phyloP scores from a whole-genome alignment of 2,113 vertebrate species.

The Indicator maculatus region DNA sequence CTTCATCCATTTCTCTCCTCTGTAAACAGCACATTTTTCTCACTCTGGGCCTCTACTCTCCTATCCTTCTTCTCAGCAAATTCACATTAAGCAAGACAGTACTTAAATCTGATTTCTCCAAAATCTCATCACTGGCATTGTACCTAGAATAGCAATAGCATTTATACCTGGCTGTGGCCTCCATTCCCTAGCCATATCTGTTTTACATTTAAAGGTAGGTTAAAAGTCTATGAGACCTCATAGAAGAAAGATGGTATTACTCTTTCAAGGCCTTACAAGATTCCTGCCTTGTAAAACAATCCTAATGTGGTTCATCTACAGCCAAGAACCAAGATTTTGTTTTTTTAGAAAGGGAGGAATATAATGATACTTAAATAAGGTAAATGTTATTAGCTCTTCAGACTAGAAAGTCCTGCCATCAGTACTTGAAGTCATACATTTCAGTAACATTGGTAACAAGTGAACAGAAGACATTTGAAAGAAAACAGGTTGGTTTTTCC shows the following conservation, averaged over 20 bases:
- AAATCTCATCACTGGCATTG: neutral
- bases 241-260: accelerated
- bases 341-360: neutral
- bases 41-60: neutral
- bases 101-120: accelerated
- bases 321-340: neutral
- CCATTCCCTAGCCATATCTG: neutral
- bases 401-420: neutral
- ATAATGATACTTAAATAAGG: neutral
- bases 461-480: neutral
- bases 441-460: neutral
- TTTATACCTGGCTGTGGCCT: neutral
- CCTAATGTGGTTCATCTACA: neutral
- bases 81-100: neutral
- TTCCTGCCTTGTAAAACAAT: neutral
- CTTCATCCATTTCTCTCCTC: neutral
- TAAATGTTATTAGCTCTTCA: neutral
- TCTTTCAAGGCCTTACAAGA: neutral
- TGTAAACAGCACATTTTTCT: neutral
- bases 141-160: neutral
- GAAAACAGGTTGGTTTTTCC: neutral
- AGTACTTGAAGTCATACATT: neutral
- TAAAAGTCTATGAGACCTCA: neutral
- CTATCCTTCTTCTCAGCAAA: neutral
- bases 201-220: neutral